A percentile compares a stretch with the other conserved stretches of the same genome.
Conservation (phyloP, 2,113 vertebrate species). For the Antechinus flavipes region DNA sequence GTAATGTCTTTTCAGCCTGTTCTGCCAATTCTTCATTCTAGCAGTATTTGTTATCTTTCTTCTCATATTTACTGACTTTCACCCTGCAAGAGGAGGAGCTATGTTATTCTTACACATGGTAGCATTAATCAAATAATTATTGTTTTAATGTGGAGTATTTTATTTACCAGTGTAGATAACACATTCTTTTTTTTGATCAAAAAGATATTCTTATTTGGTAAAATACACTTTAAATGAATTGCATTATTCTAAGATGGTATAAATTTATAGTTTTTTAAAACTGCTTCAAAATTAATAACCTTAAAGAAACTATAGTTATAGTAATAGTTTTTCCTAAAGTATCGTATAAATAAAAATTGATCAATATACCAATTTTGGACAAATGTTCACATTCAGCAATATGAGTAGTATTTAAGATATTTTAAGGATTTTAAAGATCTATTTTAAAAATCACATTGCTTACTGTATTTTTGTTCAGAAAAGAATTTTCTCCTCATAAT, state of each 20-base stretch:
- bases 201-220: conserved; percentile 6
- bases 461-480: conserved; percentile 8
- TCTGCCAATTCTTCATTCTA: not conserved
- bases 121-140: conserved; percentile 46
- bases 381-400: conserved; percentile 13
- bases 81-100: conserved; percentile 36
- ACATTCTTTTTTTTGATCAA: conserved; percentile 64
- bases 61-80: conserved; percentile 33
- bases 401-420: not conserved
- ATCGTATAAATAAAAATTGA: not conserved
- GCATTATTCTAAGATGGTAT: conserved; percentile 29
- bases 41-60: conserved; percentile 40
- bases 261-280: conserved; percentile 15
- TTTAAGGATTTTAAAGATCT: conserved; percentile 18
- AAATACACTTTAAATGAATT: not conserved
- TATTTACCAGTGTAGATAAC: conserved; percentile 31
- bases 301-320: conserved; percentile 29
- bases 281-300: not conserved
- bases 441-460: conserved; percentile 43
- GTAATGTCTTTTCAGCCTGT: conserved; percentile 7
- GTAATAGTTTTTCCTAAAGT: conserved; percentile 16
- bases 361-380: conserved; percentile 1
- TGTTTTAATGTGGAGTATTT: conserved; percentile 52
- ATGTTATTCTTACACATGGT: conserved; percentile 28
- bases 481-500: not conserved